Conservation (phyloP, 2,113 vertebrate species). For the Ginglymostoma cirratum region DNA sequence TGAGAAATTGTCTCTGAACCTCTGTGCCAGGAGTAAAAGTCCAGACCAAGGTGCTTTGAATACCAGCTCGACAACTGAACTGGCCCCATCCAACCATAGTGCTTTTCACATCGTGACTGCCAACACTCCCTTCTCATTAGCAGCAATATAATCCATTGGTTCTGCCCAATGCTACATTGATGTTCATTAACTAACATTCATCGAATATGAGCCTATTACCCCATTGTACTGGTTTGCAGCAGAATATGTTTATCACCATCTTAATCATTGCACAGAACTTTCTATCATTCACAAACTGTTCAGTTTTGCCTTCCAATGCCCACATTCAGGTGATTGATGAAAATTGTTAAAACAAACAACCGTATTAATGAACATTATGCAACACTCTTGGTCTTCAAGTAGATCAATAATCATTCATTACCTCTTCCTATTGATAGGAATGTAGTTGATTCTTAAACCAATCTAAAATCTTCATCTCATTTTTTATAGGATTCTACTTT, state of each 20-base stretch:
- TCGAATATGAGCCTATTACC: not conserved
- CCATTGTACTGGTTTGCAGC: not conserved
- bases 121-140: too few relatives aligned
- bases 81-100: too few relatives aligned
- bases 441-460: not conserved
- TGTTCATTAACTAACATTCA: not conserved
- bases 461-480: not conserved
- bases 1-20: too few relatives aligned
- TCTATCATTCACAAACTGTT: not conserved
- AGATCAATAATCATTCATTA: not conserved
- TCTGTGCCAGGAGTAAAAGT: too few relatives aligned
- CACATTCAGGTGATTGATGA: not conserved
- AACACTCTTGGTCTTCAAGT: not conserved
- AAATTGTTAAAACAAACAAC: not conserved
- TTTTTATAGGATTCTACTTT: not conserved
- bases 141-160: too few relatives aligned
- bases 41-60: too few relatives aligned
- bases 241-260: not conserved
- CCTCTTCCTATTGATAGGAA: not conserved
- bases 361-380: not conserved
- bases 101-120: too few relatives aligned
- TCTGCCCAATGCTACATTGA: too few relatives aligned
- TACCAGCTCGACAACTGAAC: too few relatives aligned
- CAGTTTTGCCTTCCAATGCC: not conserved
- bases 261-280: not conserved